Conservation (phyloP, 2,888 invertebrate genomes). For the Drosophila kuntzei region DNA sequence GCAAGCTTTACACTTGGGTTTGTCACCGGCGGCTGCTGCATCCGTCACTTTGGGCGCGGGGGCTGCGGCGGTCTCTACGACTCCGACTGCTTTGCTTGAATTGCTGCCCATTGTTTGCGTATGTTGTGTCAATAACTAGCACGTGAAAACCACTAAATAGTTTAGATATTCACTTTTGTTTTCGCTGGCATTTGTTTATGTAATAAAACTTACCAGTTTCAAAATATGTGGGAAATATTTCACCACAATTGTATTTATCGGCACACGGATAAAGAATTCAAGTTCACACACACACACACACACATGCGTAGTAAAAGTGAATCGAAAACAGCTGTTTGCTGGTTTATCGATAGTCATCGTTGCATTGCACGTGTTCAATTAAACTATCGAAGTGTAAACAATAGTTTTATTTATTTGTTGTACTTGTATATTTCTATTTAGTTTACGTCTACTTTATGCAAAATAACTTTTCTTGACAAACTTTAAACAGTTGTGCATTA, state of each 20-base stretch:
- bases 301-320: background rate
- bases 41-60: slow-evolving; percentile 62
- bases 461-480: background rate
- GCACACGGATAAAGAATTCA: slow-evolving; percentile 35
- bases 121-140: slow-evolving; percentile 6
- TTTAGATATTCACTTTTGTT: slow-evolving; percentile 8
- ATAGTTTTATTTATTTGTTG: slow-evolving; percentile 1
- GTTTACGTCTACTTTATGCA: slow-evolving; percentile 8
- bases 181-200: slow-evolving; percentile 61
- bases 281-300: slow-evolving; percentile 41
- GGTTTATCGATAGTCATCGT: slow-evolving; percentile 38
- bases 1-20: slow-evolving; percentile 95
- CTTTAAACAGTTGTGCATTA: background rate
- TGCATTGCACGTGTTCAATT: slow-evolving; percentile 21
- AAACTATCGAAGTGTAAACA: slow-evolving; percentile 13
- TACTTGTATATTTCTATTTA: slow-evolving; percentile 6
- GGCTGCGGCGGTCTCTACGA: slow-evolving; percentile 83
- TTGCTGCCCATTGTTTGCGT: slow-evolving; percentile 87
- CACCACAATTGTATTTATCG: slow-evolving; percentile 50
- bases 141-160: background rate
- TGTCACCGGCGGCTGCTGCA: slow-evolving; percentile 81
- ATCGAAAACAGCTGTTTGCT: slow-evolving; percentile 44
- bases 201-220: slow-evolving; percentile 62
- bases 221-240: slow-evolving; percentile 32
- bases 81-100: slow-evolving; percentile 86